Percentiles rank a stretch among this genome's conserved stretches.
phyloP scores from a whole-genome alignment of 2,113 vertebrate species.

The Phaethornis superciliosus region DNA sequence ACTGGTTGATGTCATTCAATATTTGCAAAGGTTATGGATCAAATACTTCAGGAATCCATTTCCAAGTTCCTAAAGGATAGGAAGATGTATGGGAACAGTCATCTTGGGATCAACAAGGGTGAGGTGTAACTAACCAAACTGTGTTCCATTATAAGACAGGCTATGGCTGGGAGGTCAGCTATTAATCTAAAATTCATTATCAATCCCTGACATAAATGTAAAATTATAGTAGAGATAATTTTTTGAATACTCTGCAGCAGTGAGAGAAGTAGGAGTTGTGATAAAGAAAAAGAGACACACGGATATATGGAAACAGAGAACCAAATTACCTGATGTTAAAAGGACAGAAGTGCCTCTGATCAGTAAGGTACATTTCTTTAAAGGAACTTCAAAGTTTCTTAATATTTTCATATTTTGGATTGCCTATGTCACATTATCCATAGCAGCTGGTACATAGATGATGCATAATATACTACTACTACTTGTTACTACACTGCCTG shows the following conservation, averaged over 20 bases:
- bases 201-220: neutral
- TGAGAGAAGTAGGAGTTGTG: neutral
- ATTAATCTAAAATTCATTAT: neutral
- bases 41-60: neutral
- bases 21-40: neutral
- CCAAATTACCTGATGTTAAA: neutral
- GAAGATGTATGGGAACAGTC: neutral
- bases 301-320: neutral
- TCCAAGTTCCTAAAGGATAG: neutral
- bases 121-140: neutral
- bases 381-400: neutral
- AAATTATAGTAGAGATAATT: neutral
- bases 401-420: neutral
- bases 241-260: neutral
- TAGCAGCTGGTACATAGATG: neutral
- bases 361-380: neutral
- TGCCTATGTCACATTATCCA: neutral
- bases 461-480: neutral
- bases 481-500: neutral
- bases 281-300: neutral
- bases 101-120: neutral
- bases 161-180: neutral
- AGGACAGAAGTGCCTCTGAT: neutral
- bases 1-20: accelerated
- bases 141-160: neutral